These are phyloP conservation scores for Melanotaenia parkinsoni DNA, from an alignment of 2,797 vertebrate genomes.

Conservation along the genomic window DNA sequence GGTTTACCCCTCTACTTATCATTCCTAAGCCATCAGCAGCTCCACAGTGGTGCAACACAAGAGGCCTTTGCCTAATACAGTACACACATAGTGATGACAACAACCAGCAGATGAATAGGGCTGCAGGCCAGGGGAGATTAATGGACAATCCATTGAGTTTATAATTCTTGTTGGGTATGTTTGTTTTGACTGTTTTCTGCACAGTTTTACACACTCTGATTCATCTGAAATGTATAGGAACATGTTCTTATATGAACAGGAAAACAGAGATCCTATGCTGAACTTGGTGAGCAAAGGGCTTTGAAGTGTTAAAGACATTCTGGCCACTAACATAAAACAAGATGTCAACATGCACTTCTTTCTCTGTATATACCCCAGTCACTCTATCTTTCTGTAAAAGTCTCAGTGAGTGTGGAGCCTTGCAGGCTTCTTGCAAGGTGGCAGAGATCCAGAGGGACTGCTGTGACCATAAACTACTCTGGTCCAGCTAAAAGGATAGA, in stretches of 20 bases:
- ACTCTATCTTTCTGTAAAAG: constrained; percentile 30
- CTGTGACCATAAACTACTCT: constrained; percentile 58
- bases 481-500: constrained; percentile 52
- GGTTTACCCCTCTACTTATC: constrained; percentile 73
- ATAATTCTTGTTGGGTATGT: constrained; percentile 49
- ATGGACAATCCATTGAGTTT: constrained; percentile 47
- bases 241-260: neutral
- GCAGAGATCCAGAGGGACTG: constrained; percentile 57
- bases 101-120: constrained; percentile 48
- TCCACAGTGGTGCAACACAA: constrained; percentile 59
- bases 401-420: constrained; percentile 42
- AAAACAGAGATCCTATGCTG: neutral
- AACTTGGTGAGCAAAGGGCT: constrained; percentile 32
- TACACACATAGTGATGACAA: constrained; percentile 68
- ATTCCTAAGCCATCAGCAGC: constrained; percentile 71
- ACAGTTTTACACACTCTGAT: constrained; percentile 22
- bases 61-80: constrained; percentile 58
- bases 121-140: constrained; percentile 51
- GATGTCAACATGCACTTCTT: constrained; percentile 59
- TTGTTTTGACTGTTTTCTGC: constrained; percentile 60
- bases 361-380: constrained; percentile 11
- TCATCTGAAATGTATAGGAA: constrained; percentile 18
- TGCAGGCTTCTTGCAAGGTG: constrained; percentile 56
- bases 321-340: constrained; percentile 47
- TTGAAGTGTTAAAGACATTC: constrained; percentile 45